Percentiles rank a stretch among this genome's conserved stretches.
These are phyloP conservation scores for Henricia sp. DNA, from an alignment of 53 echinoderm and acorn worm genomes.

Conservation along the genomic window DNA sequence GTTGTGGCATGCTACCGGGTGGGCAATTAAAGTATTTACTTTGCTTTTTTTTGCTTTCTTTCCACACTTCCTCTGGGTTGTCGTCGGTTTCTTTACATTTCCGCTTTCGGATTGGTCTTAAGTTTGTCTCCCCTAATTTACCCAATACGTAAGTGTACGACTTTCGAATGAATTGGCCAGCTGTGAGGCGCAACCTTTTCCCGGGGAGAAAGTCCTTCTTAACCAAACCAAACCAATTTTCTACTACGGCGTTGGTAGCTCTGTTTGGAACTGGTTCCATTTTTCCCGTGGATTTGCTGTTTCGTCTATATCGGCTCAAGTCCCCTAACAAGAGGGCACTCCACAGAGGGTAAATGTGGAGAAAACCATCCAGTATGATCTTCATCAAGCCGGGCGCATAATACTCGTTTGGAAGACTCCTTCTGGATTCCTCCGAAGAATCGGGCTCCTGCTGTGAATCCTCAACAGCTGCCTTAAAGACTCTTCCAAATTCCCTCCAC, in stretches of 20 bases:
- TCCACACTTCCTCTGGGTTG: slow-evolving; percentile 1
- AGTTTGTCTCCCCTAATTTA: slow-evolving; percentile 4
- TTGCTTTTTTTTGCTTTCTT: not conserved
- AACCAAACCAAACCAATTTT: slow-evolving; percentile 44
- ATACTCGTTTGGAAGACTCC: not conserved
- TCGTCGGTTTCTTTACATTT: not conserved
- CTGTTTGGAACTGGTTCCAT: not conserved
- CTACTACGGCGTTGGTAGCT: slow-evolving; percentile 25
- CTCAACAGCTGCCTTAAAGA: not conserved
- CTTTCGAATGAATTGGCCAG: slow-evolving; percentile 35
- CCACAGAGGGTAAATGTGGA: slow-evolving; percentile 52
- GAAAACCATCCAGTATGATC: not conserved
- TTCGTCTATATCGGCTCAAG: slow-evolving; percentile 7
- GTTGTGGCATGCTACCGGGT: not conserved
- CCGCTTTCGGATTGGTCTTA: not conserved
- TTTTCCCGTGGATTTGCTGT: not conserved
- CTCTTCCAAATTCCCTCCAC: not conserved
- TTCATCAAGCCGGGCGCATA: slow-evolving; percentile 4
- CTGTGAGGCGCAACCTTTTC: not conserved
- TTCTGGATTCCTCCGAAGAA: not conserved
- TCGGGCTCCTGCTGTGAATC: not conserved
- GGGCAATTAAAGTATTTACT: slow-evolving; percentile 1
- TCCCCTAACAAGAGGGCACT: slow-evolving; percentile 45
- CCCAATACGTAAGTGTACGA: not conserved
- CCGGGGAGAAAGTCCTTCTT: slow-evolving; percentile 43